Evolutionary conservation across 2,888 invertebrate species (phyloP), one percentile per base, ranked within the genome.

Genomic region (Eilema caniola): DNA sequence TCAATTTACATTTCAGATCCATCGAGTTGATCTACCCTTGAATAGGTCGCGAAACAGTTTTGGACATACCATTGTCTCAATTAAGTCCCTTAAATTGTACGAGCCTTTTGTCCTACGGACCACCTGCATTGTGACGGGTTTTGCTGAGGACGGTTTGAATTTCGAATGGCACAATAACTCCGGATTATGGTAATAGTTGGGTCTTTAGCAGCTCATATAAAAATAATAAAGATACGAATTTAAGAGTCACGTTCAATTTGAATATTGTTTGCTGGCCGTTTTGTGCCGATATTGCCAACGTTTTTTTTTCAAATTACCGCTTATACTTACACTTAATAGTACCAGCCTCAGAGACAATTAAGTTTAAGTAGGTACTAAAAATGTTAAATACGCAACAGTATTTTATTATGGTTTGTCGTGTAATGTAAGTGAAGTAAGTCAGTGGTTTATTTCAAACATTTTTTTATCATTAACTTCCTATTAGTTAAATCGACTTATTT

Each of bases 11-110:
- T 79, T 74, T 31, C 65, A 80, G 70, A 66, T 69, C 70, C 76
- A 83, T 83, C 70, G 63, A 25, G 10, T 69, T 73, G 73, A 82
- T 82, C 82, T 84, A 74, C 75, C 79, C 79, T 79, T 83, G 82
- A 77, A 83, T 71, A 75, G n/a, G n/a, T 24, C 60, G 67, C 66
- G 41, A 64, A 76, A 79, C 80, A 74, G 71, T 77, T 75, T 78
- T 80, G 77, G 74, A 79, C 81, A 77, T 75, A 64, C 66, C 72
- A 79, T 81, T 82, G 77, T 81, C 65, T 64, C 60, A 23, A 47
- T 62, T 69, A 73, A 74, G 23, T 61, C 53, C 25, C 66, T 20
- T 66, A 75, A 67, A 66, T 65, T 74, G 37, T 63, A 66, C 64
- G 31, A 59, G 20, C 20, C 73, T 69, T 75, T 80, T 77, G 83